Base-by-base conservation (phyloP, 2,888 invertebrate species). In the Dexiosoma caninum region DNA sequence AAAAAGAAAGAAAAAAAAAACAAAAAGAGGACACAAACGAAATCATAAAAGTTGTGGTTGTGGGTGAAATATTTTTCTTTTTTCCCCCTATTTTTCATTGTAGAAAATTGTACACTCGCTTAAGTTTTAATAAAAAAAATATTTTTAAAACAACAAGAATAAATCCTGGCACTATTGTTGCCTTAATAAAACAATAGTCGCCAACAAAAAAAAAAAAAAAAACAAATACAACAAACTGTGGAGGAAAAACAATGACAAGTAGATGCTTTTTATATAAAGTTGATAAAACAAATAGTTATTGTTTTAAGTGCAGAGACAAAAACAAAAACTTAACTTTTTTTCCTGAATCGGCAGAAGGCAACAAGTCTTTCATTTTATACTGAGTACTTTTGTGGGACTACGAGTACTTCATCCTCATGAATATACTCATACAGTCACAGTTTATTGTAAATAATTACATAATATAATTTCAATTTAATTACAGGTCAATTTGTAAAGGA, bases 201-300 rank as follows among this genome's bases (percentile, higher is more conserved):
- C 35, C 30, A 59, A 49, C 46, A 55, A 19, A 23, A 46, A n/a
- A 30, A 46, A 6, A 35, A 30, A 5, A 44, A 42, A 62, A 16
- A 10, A 35, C 6, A 21, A 49, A 5, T 27, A 19, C 7, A 49
- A 37, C 51, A 55, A 66, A 62, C 53, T 35, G 4, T 42, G 62
- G n/a, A 44, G 19, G 51, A 62, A 71, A 60, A 77, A 77, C 69
- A 77, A 69, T 77, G 81, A 69, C 81, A 70, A 79, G 76, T 74
- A 59, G 82, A 78, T 76, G 80, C 71, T 78, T 78, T 75, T 80
- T 78, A 74, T 78, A 74, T 76, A 71, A 78, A 82, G 81, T 81
- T 78, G 53, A 6, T 59, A 78, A 62, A 78, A 81, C 82, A 81
- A 76, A n/a, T n/a, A n/a, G n/a, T 80, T 70, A 82, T 82, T 83